These are phyloP conservation scores for Orchestes rusci DNA, from an alignment of 2,888 invertebrate species.

Conservation along the genomic window DNA sequence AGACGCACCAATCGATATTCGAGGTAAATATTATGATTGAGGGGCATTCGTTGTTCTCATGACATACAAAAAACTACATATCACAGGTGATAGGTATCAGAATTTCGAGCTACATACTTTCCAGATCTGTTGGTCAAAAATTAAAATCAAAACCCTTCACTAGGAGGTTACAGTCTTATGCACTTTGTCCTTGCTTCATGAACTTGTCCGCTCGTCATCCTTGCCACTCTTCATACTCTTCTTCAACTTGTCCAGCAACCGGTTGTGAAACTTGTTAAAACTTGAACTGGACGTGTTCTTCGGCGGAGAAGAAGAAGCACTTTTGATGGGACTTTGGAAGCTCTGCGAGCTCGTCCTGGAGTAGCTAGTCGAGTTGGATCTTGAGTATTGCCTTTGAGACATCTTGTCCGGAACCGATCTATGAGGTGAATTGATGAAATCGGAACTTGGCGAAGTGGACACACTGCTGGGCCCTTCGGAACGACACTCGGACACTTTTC, in stretches of 20 bases:
- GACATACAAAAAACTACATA: conserved; percentile 28
- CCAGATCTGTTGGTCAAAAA: conserved; percentile 18
- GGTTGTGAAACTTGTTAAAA: conserved; percentile 72
- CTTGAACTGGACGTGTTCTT: conserved; percentile 51
- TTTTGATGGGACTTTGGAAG: conserved; percentile 59
- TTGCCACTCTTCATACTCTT: conserved; percentile 57
- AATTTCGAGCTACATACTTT: conserved; percentile 26
- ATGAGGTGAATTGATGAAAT: conserved; percentile 50
- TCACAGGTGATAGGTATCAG: conserved; percentile 37
- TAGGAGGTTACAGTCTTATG: conserved; percentile 18
- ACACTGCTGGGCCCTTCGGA: conserved; percentile 63
- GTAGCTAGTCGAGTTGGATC: conserved; percentile 39
- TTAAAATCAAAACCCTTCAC: conserved; percentile 5
- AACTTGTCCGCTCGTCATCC: conserved; percentile 47
- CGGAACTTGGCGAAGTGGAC: conserved; percentile 59
- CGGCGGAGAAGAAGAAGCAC: conserved; percentile 59
- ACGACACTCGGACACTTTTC: conserved; percentile 68
- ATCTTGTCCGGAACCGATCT: conserved; percentile 61
- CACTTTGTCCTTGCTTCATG: conserved; percentile 41
- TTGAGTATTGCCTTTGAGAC: conserved; percentile 51
- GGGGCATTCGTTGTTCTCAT: too few relatives aligned
- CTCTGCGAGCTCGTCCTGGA: conserved; percentile 57
- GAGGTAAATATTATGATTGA: too few relatives aligned
- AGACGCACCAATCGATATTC: too few relatives aligned
- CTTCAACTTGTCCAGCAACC: conserved; percentile 72